Evolutionary conservation across 1,140 invertebrate species (phyloP).

Genomic region (Phocides pigmalion): DNA sequence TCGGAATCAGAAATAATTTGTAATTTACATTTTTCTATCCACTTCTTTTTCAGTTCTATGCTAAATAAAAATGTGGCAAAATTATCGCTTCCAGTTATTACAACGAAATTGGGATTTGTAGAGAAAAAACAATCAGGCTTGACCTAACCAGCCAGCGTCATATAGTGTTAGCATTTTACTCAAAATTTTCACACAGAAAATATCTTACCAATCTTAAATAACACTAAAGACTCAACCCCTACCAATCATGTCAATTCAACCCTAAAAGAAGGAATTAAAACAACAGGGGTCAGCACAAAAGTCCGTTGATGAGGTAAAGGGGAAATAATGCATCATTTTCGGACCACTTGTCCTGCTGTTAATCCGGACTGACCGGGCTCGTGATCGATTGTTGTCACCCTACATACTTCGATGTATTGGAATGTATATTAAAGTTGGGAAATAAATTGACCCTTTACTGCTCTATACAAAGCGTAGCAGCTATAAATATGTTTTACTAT

Average conservation of each 20-base stretch:
- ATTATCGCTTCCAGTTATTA: no score
- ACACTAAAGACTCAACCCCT: conserved; percentile 5
- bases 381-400: conserved; percentile 55
- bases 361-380: conserved; percentile 53
- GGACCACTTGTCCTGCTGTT: conserved; percentile 67
- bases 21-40: no score
- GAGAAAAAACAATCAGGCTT: no score
- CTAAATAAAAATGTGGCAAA: no score
- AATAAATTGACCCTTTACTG: conserved; percentile 17
- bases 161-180: no score
- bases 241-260: conserved; percentile 54
- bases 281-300: conserved; percentile 73
- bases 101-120: no score
- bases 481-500: no score
- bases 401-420: conserved; percentile 38
- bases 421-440: conserved; percentile 51
- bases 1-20: background rate
- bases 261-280: conserved; percentile 77
- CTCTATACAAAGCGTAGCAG: background rate
- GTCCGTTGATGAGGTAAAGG: conserved; percentile 77
- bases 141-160: no score
- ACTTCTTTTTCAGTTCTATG: no score
- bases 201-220: conserved; percentile 3
- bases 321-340: conserved; percentile 77
- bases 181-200: background rate